phyloP scores from a whole-genome alignment of 1,140 invertebrate genomes.

The Drosophila aff. region DNA sequence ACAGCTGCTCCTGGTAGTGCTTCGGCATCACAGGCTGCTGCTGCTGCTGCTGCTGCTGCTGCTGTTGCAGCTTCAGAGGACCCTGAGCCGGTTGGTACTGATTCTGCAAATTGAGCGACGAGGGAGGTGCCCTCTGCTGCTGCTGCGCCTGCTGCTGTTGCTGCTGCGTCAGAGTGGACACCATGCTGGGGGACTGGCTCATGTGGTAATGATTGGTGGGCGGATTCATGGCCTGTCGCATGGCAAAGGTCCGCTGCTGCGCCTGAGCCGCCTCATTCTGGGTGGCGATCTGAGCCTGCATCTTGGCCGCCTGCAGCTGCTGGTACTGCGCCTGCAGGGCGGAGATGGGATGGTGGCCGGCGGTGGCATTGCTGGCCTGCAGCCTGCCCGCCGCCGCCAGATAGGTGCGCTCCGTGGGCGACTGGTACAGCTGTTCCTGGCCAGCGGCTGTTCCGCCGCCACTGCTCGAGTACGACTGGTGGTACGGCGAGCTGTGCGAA shows the following conservation, averaged over 20 bases:
- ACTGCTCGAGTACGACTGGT: slow-evolving; percentile 77
- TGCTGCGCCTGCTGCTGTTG: slow-evolving; percentile 45
- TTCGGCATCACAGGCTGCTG: slow-evolving; percentile 60
- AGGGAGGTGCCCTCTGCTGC: slow-evolving; percentile 75
- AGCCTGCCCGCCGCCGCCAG: slow-evolving; percentile 84
- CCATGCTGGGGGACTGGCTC: slow-evolving; percentile 80
- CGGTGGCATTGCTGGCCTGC: slow-evolving; percentile 85
- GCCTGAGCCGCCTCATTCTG: slow-evolving; percentile 87
- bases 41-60: slow-evolving; percentile 48
- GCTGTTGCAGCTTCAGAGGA: slow-evolving; percentile 69
- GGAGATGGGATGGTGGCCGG: slow-evolving; percentile 84
- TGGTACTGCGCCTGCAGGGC: slow-evolving; percentile 86
- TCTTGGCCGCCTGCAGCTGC: slow-evolving; percentile 87
- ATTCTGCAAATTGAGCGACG: slow-evolving; percentile 73
- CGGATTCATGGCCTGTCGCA: slow-evolving; percentile 86
- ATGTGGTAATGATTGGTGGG: slow-evolving; percentile 80
- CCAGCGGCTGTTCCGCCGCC: slow-evolving; percentile 51
- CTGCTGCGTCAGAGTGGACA: slow-evolving; percentile 63
- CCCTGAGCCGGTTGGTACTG: slow-evolving; percentile 79
- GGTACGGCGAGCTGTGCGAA: slow-evolving; percentile 79
- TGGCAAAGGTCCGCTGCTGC: slow-evolving; percentile 87
- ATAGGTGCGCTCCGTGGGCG: slow-evolving; percentile 81
- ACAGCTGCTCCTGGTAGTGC: slow-evolving; percentile 76
- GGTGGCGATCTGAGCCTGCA: slow-evolving; percentile 87
- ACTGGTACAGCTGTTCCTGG: slow-evolving; percentile 78